Evolutionary conservation across 1,140 invertebrate genomes (phyloP).

Genomic region (Pygmarrhopalites habei): DNA sequence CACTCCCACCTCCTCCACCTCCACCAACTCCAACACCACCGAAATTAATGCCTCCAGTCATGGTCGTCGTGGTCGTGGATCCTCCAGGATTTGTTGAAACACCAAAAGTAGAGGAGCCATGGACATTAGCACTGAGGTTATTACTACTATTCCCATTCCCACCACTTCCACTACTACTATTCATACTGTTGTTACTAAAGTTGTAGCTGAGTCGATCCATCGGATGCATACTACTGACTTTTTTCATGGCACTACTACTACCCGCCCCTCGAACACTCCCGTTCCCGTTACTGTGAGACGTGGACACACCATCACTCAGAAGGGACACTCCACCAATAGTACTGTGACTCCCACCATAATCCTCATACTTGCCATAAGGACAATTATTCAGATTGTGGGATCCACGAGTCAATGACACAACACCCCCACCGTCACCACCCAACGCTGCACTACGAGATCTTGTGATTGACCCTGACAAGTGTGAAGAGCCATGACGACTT

Average conservation of each 20-base stretch:
- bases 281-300: background rate
- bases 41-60: background rate
- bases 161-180: background rate
- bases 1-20: background rate
- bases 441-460: slow-evolving; percentile 26
- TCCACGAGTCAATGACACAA: background rate
- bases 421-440: background rate
- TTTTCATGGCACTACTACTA: slow-evolving; percentile 4
- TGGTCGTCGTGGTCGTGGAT: background rate
- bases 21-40: background rate
- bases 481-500: background rate
- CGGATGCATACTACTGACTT: background rate
- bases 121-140: background rate
- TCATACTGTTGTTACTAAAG: background rate
- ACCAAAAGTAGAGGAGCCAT: slow-evolving; percentile 2
- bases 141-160: background rate
- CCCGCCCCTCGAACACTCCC: background rate
- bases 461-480: slow-evolving; percentile 5
- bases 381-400: slow-evolving; percentile 21
- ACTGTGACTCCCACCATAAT: slow-evolving; percentile 9
- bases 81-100: background rate
- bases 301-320: background rate
- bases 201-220: slow-evolving; percentile 1
- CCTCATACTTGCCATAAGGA: slow-evolving; percentile 34
- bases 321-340: background rate